Conservation (phyloP, 2,888 invertebrate genomes). For the Trachelus troglodyta region DNA sequence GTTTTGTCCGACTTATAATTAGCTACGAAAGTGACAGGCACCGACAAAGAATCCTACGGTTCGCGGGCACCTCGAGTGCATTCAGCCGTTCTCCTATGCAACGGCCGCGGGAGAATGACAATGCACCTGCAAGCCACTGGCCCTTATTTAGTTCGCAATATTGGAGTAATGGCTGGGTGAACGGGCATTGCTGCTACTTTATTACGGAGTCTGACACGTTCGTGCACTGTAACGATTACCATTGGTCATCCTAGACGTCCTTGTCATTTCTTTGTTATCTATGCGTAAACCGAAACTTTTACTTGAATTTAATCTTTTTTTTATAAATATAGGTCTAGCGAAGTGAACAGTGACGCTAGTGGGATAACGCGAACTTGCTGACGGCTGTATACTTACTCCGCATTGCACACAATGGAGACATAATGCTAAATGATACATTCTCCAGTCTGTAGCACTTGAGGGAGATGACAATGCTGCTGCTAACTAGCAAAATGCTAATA, state of each 20-base stretch:
- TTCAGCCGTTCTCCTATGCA: conserved; percentile 22
- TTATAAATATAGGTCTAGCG: neutral
- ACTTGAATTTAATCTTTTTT: neutral
- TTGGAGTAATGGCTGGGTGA: neutral
- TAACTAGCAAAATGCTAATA: conserved; percentile 55
- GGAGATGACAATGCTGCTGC: conserved; percentile 44
- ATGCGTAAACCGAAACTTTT: neutral
- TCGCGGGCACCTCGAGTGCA: conserved; percentile 26
- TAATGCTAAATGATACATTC: conserved; percentile 3
- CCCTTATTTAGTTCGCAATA: conserved; percentile 30
- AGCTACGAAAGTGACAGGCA: conserved; percentile 48
- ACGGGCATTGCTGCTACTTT: neutral
- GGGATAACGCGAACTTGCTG: conserved; percentile 2
- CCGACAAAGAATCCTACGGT: conserved; percentile 46
- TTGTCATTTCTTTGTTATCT: too few relatives aligned
- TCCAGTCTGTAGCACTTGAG: conserved; percentile 19
- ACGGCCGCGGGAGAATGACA: conserved; percentile 30
- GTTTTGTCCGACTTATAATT: conserved; percentile 55
- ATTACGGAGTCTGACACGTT: neutral
- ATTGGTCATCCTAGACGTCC: neutral
- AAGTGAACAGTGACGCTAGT: neutral
- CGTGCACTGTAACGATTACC: neutral
- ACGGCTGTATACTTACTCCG: neutral
- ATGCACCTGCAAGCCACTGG: conserved; percentile 38
- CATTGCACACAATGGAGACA: neutral